Base-by-base conservation (phyloP, 2,888 invertebrate genomes). In the Plutella xylostella region DNA sequence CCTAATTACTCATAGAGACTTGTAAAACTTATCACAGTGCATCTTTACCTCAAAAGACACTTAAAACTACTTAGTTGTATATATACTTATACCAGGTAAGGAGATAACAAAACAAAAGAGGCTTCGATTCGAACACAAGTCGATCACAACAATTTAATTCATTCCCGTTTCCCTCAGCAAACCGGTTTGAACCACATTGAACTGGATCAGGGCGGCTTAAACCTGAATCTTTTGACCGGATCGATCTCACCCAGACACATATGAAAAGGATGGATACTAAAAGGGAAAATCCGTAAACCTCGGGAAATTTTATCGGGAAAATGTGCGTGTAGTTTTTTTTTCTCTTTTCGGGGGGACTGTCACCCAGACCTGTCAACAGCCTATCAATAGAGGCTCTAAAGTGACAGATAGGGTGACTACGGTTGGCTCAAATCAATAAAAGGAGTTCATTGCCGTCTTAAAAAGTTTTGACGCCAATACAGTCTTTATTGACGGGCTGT, bases 341-440 rank as follows among this genome's bases (percentile, higher is more conserved):
- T 18, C 33, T 17, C 20, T 7, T 30, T 30, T 58, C 61, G 58
- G 57, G 60, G 73, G 75, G 75, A 68, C 67, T 56, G 69, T 68
- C 70, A 65, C 61, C 54, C 60, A 51, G 56, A 28, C 58, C 56
- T 61, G 77, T 79, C 79, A 79, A 72, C 66, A 75, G 72, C 67
- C 79, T 79, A 79, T 79, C 80, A 79, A 79, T 80, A 78, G 77
- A 71, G 64, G 57, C 57, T 72, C 65, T 69, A 76, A 76, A 74
- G 64, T 76, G 79, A 78, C 73, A 67, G 74, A 72, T 73, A 61
- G 77, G 78, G 78, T 78, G 74, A 74, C 65, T 70, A 65, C 75
- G 72, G 69, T 63, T n/a, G n/a, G n/a, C 68, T 71, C 65, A 69
- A 78, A 79, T 79, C 79, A 71, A 78, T 79, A 79, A 72, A 76